phyloP scores from a whole-genome alignment of 2,797 vertebrate species.

The Pachyuromys duprasi region DNA sequence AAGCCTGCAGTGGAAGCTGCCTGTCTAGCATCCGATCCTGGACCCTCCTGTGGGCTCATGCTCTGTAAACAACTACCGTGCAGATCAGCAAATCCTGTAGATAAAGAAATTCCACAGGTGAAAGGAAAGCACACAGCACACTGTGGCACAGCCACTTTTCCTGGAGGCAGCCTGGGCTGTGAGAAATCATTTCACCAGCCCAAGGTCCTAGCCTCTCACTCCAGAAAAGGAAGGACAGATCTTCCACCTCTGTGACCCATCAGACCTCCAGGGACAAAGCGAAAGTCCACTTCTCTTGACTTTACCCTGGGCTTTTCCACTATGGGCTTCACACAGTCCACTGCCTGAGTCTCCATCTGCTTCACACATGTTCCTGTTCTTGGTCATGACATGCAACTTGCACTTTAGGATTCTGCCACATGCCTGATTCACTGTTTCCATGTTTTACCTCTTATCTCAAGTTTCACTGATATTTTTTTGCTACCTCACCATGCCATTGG shows the following conservation, averaged over 20 bases:
- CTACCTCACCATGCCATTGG: background rate
- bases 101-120: background rate
- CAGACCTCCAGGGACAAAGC: background rate
- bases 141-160: background rate
- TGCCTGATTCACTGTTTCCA: background rate
- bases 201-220: background rate
- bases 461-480: background rate
- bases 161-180: rapidly evolving
- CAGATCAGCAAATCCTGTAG: background rate
- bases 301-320: background rate
- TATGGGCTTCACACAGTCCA: background rate
- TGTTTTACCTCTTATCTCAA: background rate
- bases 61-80: background rate
- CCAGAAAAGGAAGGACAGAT: background rate
- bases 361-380: background rate
- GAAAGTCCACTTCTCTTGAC: background rate
- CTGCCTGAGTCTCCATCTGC: background rate
- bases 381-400: background rate
- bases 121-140: background rate
- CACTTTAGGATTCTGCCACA: background rate
- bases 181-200: background rate
- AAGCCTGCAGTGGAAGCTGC: background rate
- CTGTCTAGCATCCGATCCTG: background rate
- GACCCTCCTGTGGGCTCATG: background rate
- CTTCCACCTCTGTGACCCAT: background rate